Conservation (phyloP, 1,140 invertebrate species). For the Zaprionus nigranus region DNA sequence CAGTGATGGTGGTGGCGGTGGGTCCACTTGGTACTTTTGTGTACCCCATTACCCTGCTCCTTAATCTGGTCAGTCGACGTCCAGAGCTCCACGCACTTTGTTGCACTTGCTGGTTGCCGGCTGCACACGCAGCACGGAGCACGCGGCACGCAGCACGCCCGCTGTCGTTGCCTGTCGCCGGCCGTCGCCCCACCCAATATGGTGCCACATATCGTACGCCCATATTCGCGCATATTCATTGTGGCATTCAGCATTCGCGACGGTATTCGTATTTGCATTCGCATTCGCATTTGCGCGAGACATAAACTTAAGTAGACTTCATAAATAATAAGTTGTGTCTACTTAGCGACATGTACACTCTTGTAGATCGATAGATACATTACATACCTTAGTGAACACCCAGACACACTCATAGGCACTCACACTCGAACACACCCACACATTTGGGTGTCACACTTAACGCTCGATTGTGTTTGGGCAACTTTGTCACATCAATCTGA, state of each 20-base stretch:
- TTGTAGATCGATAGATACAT: conserved; percentile 61
- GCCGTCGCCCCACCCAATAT: conserved; percentile 72
- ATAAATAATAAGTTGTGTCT: conserved; percentile 82
- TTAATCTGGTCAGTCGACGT: background rate
- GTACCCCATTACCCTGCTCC: background rate
- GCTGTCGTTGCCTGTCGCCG: conserved; percentile 62
- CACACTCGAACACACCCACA: conserved; percentile 3
- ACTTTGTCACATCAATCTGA: too few species aligned
- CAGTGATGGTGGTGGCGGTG: background rate
- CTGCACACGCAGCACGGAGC: conserved; percentile 16
- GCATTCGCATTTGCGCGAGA: background rate
- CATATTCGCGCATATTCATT: background rate
- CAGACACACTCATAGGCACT: background rate
- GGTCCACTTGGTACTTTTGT: background rate
- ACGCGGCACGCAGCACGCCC: conserved; percentile 55
- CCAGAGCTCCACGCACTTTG: conserved; percentile 42
- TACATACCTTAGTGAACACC: conserved; percentile 10
- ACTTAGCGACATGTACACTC: conserved; percentile 77
- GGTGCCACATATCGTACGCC: conserved; percentile 29
- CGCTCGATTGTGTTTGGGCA: too few species aligned
- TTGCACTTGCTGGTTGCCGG: conserved; percentile 6
- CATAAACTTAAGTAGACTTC: conserved; percentile 68
- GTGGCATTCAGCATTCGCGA: background rate
- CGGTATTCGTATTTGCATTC: background rate
- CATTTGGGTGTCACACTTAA: background rate